Evolutionary conservation across 2,113 vertebrate genomes (phyloP).

Genomic region (Thryonomys swinderianus): DNA sequence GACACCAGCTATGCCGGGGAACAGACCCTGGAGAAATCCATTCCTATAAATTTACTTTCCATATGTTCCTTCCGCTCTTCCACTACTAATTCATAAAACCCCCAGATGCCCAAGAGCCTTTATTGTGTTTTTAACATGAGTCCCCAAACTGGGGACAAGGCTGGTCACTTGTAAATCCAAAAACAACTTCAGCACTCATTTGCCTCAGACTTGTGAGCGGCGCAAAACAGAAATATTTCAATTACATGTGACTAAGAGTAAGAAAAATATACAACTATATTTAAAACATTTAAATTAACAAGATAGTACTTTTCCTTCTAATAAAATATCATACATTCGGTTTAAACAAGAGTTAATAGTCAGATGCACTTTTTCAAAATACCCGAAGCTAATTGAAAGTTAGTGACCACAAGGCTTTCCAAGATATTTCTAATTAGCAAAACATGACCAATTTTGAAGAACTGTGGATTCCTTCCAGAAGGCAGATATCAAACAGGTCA

Average conservation of each 20-base stretch:
- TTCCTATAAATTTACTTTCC: too few species aligned
- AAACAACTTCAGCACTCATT: background rate
- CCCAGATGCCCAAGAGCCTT: slow-evolving; percentile 18
- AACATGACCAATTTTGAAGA: slow-evolving; percentile 65
- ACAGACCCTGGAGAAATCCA: background rate
- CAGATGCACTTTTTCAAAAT: slow-evolving; percentile 81
- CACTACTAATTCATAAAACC: slow-evolving; percentile 8
- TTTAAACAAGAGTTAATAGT: slow-evolving; percentile 83
- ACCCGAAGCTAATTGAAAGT: slow-evolving; percentile 81
- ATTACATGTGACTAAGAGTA: slow-evolving; percentile 80
- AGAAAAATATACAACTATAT: slow-evolving; percentile 89
- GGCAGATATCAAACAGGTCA: slow-evolving; percentile 72
- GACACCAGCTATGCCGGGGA: background rate
- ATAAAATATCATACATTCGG: slow-evolving; percentile 86
- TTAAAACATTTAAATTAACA: slow-evolving; percentile 89
- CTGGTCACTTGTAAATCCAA: background rate
- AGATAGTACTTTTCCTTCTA: slow-evolving; percentile 77
- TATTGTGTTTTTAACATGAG: slow-evolving; percentile 2
- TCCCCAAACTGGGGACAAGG: background rate
- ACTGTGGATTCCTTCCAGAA: slow-evolving; percentile 52
- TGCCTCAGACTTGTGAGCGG: slow-evolving; percentile 53
- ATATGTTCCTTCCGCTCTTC: background rate
- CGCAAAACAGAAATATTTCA: slow-evolving; percentile 79
- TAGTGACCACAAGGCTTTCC: slow-evolving; percentile 63
- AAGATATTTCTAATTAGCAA: slow-evolving; percentile 79